These are phyloP conservation scores for Percopsis omiscomaycus DNA, from an alignment of 2,797 vertebrate species.

Conservation along the genomic window DNA sequence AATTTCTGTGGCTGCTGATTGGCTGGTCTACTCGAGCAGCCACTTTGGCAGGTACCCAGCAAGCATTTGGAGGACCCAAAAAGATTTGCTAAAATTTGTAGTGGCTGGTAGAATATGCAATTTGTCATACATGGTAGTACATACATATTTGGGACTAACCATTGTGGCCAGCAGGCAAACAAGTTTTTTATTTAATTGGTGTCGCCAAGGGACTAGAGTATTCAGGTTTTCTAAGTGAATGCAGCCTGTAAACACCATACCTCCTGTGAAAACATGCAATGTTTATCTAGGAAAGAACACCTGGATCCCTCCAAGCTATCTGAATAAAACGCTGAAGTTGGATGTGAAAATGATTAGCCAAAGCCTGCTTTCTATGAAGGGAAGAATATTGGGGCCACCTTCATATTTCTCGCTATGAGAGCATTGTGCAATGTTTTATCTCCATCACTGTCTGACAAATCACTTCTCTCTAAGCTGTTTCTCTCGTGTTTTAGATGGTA, in stretches of 20 bases:
- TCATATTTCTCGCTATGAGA: background rate
- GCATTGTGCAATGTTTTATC: background rate
- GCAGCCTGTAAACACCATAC: slow-evolving; percentile 18
- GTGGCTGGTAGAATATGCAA: background rate
- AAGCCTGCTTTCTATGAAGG: slow-evolving; percentile 8
- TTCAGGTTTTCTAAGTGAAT: slow-evolving; percentile 6
- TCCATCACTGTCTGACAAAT: slow-evolving; percentile 7
- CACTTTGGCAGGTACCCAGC: background rate
- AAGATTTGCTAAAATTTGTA: background rate
- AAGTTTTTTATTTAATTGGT: slow-evolving; percentile 4
- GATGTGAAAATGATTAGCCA: slow-evolving; percentile 9
- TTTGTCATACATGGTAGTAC: too few species aligned
- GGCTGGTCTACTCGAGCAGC: background rate
- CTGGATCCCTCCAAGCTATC: slow-evolving; percentile 35
- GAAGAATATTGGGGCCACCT: slow-evolving; percentile 3
- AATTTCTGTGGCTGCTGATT: too few species aligned
- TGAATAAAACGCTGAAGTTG: slow-evolving; percentile 7
- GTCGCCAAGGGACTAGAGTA: slow-evolving; percentile 2
- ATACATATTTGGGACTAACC: background rate
- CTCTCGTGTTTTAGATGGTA: slow-evolving; percentile 21
- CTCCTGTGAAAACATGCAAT: slow-evolving; percentile 14
- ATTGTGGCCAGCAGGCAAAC: slow-evolving; percentile 16
- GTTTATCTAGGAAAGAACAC: slow-evolving; percentile 42
- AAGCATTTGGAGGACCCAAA: background rate
- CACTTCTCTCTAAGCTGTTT: background rate